Evolutionary conservation across 2,888 invertebrate species (phyloP), one percentile per base, ranked within the genome.

Genomic region (Tetranychus truncatus): DNA sequence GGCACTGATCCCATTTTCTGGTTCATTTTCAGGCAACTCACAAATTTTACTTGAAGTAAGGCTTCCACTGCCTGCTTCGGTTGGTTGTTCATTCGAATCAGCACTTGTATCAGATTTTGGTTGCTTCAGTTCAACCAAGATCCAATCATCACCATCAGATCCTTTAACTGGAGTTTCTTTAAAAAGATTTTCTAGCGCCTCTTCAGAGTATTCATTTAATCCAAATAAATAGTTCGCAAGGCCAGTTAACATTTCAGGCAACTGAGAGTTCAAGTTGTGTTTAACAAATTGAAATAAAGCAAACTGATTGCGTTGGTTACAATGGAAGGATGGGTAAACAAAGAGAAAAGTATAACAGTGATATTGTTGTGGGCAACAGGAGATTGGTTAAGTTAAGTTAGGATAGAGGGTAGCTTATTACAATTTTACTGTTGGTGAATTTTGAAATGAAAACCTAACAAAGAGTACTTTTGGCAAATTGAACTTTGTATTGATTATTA

Each of bases 61-160:
- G 55, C 55, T 15, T 55, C 7, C 55, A 55, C 55, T 55, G 15
- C 55, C 5, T 55, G 7, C 11, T 55, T 55, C 55, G 15, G 6
- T 55, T 65, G 20, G 9, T 46, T 71, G 65, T 45, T 71, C 71
- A 66, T 3, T 9, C 9, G 55, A 55, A 55, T 15, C 55, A 55
- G 45, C 46, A 5, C 20, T 69, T 24, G 9, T 1, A 24, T 55
- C 55, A 34, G 34, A 72, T 75, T 71, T 45, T n/a, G 45, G 20
- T 74, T 74, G 24, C 24, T 24, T 20, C 46, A 24, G 46, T 46
- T 76, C 75, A 20, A 76, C 75, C n/a, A 76, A 74, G 6, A 76
- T 75, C 76, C 76, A 76, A 67, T 76, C 76, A 67, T 74, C 74
- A 20, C 74, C 76, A 55, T 74, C 69, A 45, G 15, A 20, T 7